These are phyloP conservation scores for Macquaria australasica DNA, from an alignment of 2,113 vertebrate species.

Conservation along the genomic window DNA sequence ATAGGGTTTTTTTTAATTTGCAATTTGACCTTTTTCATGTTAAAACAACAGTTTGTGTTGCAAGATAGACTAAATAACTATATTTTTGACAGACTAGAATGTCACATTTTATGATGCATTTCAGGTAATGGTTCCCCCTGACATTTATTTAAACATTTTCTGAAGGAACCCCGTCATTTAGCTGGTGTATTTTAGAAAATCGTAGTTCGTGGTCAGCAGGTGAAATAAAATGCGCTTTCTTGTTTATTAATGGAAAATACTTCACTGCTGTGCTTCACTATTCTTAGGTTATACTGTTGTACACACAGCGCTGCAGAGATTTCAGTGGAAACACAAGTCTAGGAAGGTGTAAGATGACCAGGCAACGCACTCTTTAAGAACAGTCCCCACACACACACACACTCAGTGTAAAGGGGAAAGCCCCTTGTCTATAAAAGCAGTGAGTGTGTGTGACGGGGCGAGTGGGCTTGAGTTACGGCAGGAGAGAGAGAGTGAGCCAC, in stretches of 20 bases:
- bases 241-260: slow-evolving; percentile 10
- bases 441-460: slow-evolving; percentile 17
- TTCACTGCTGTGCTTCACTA: not conserved
- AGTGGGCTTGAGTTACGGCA: slow-evolving; percentile 66
- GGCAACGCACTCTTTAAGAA: slow-evolving; percentile 42
- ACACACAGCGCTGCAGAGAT: not conserved
- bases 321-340: slow-evolving; percentile 47
- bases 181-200: too few species aligned
- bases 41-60: too few species aligned
- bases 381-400: slow-evolving; percentile 56
- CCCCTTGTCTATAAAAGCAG: slow-evolving; percentile 71
- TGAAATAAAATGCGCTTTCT: not conserved
- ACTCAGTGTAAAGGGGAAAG: slow-evolving; percentile 69
- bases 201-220: too few species aligned
- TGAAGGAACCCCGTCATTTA: not conserved
- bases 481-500: slow-evolving; percentile 32
- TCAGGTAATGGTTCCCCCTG: not conserved
- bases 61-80: not conserved
- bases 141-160: too few species aligned
- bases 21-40: too few species aligned
- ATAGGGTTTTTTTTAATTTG: too few species aligned
- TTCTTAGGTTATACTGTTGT: not conserved
- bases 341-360: slow-evolving; percentile 54
- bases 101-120: not conserved
- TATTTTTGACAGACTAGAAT: not conserved